Evolutionary conservation across 2,888 invertebrate genomes (phyloP).

Genomic region (Limnephilus rhombicus): DNA sequence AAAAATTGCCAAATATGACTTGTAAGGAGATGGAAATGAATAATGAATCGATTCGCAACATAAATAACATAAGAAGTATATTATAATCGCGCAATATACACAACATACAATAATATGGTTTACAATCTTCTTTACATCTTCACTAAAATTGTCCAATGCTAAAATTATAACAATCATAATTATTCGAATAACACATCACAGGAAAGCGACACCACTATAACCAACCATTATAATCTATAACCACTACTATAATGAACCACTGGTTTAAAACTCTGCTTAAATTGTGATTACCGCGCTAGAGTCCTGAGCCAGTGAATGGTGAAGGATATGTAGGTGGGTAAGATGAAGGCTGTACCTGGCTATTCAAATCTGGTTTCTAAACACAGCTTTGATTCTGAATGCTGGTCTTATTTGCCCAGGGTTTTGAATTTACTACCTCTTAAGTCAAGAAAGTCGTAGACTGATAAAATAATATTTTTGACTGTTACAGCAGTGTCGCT

Average conservation of each 20-base stretch:
- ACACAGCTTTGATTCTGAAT: too few relatives aligned
- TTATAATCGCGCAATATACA: constrained; percentile 17
- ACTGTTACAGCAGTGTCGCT: neutral
- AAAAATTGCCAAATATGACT: neutral
- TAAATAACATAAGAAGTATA: constrained; percentile 21
- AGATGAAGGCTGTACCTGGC: too few relatives aligned
- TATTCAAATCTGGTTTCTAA: too few relatives aligned
- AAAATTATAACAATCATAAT: neutral
- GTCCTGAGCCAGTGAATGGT: too few relatives aligned
- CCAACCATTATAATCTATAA: too few relatives aligned
- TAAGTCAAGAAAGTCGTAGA: neutral
- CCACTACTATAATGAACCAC: neutral
- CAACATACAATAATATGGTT: constrained; percentile 13
- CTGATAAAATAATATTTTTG: neutral
- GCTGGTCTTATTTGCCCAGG: neutral
- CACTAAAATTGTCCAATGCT: constrained; percentile 19
- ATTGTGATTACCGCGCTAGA: too few relatives aligned
- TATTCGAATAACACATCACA: neutral
- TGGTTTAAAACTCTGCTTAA: neutral
- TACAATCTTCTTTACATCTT: too few relatives aligned
- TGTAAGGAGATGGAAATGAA: neutral
- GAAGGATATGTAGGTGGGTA: too few relatives aligned
- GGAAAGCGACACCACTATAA: neutral
- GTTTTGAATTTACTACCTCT: neutral
- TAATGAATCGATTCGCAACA: neutral